These are phyloP conservation scores for Pardosa pseudoannulata DNA, from an alignment of 2,888 invertebrate species.

Conservation along the genomic window DNA sequence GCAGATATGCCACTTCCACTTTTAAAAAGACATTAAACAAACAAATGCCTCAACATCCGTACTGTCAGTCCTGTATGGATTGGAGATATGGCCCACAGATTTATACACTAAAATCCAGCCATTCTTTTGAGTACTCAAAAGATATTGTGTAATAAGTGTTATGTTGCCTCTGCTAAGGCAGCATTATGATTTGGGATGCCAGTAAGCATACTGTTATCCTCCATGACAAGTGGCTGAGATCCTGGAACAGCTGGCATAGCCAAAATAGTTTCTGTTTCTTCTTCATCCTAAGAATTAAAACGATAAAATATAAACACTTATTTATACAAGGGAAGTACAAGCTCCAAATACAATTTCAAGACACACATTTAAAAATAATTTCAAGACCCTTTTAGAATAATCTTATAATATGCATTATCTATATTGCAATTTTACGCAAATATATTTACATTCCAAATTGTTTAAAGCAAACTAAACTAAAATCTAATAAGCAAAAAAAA, in stretches of 20 bases:
- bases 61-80: background rate
- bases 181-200: constrained; percentile 45
- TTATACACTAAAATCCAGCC: background rate
- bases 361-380: no score
- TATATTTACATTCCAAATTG: no score
- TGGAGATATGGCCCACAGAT: constrained; percentile 18
- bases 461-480: no score
- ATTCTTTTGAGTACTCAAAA: constrained; percentile 3
- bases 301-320: no score
- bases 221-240: constrained; percentile 34
- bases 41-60: background rate
- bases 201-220: constrained; percentile 24
- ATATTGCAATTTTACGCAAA: no score
- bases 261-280: constrained; percentile 75
- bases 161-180: constrained; percentile 13
- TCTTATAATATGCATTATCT: no score
- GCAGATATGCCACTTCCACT: background rate
- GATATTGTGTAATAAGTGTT: background rate
- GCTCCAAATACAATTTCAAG: no score
- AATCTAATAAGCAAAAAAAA: no score
- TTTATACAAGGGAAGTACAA: no score
- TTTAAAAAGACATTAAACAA: background rate
- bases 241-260: constrained; percentile 74
- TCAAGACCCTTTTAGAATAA: no score
- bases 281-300: constrained; percentile 69